A percentile compares a stretch with the other conserved stretches of the same genome.
phyloP scores from a whole-genome alignment of 2,113 vertebrate genomes.

The Epinephelus fuscoguttatus region DNA sequence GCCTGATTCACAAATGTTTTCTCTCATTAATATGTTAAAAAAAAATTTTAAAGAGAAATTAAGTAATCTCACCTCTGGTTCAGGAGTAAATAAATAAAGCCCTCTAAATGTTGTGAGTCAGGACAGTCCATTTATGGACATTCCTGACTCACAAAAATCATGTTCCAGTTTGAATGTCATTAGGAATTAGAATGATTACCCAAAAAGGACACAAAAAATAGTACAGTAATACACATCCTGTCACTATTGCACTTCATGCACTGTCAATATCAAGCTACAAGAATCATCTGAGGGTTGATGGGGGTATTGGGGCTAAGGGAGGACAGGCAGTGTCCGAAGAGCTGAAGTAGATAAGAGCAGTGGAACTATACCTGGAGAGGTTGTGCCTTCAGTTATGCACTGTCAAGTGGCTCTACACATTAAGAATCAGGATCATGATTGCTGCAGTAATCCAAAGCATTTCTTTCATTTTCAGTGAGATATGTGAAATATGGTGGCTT shows the following conservation, averaged over 20 bases:
- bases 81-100: not conserved
- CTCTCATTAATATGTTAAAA: not conserved
- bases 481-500: not conserved
- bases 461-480: not conserved
- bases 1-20: not conserved
- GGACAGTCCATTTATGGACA: not conserved
- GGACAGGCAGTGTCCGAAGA: not conserved
- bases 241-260: not conserved
- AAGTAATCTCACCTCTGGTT: not conserved
- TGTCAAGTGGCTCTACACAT: slow-evolving; percentile 16
- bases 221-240: not conserved
- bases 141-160: no score
- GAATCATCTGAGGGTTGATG: not conserved
- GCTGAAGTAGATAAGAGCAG: slow-evolving; percentile 6
- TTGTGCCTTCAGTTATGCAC: not conserved
- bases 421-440: not conserved
- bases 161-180: not conserved
- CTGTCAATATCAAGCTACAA: not conserved
- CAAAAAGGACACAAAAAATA: not conserved
- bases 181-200: no score
- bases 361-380: slow-evolving; percentile 1
- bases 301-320: not conserved
- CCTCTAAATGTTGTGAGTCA: not conserved
- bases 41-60: no score
- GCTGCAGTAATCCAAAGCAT: not conserved